A percentile compares a stretch with the other conserved stretches of the same genome.
phyloP scores from a whole-genome alignment of 2,888 invertebrate species.

The Chaitophorus viminalis region DNA sequence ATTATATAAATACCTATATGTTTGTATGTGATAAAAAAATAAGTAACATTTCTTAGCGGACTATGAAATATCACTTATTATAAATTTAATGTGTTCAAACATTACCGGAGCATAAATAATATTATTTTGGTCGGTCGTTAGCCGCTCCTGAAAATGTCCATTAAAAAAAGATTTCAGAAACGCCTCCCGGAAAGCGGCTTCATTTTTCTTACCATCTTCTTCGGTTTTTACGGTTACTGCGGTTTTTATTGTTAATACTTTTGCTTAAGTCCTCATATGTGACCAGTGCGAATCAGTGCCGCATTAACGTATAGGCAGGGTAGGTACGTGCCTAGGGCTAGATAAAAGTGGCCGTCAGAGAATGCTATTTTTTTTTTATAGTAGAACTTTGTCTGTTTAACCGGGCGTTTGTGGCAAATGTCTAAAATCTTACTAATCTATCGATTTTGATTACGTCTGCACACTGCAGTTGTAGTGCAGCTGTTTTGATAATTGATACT shows the following conservation, averaged over 20 bases:
- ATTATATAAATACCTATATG: background rate
- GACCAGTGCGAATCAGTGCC: constrained; percentile 16
- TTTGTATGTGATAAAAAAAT: background rate
- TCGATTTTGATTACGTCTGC: too few relatives aligned
- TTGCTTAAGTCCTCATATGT: background rate
- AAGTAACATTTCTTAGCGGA: background rate
- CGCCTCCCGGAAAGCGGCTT: constrained; percentile 39
- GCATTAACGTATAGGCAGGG: too few relatives aligned
- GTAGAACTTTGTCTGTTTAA: too few relatives aligned
- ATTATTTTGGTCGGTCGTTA: constrained; percentile 18
- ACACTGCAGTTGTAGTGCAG: too few relatives aligned
- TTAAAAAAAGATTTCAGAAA: constrained; percentile 49
- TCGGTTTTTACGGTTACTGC: constrained; percentile 35
- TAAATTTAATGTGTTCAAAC: constrained; percentile 29
- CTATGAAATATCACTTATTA: constrained; percentile 40
- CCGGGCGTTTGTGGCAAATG: too few relatives aligned
- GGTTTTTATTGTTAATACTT: constrained; percentile 37
- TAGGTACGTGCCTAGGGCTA: too few relatives aligned
- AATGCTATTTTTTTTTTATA: too few relatives aligned
- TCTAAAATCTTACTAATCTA: too few relatives aligned
- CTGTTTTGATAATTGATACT: too few relatives aligned
- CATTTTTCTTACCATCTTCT: background rate
- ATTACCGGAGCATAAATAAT: constrained; percentile 34
- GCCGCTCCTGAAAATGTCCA: constrained; percentile 22
- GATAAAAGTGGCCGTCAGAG: too few relatives aligned